Evolutionary conservation across 1,140 invertebrate species (phyloP).

Genomic region (Zophobas atratus): DNA sequence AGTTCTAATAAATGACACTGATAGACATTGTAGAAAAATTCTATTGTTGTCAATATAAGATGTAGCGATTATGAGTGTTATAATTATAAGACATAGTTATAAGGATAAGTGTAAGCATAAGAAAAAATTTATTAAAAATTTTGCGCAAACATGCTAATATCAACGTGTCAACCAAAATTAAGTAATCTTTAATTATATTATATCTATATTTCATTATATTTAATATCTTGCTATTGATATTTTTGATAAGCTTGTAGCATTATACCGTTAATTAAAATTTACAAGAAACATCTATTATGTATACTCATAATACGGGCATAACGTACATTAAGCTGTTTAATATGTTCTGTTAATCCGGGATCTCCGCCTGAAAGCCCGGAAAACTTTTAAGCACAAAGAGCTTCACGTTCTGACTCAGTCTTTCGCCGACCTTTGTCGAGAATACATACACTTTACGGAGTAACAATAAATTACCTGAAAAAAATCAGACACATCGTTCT

Average conservation of each 20-base stretch:
- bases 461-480: background rate
- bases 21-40: too few species aligned
- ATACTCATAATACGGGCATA: conserved; percentile 4
- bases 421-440: conserved; percentile 43
- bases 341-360: conserved; percentile 25
- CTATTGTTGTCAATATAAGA: too few species aligned
- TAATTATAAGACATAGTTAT: too few species aligned
- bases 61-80: too few species aligned
- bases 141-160: too few species aligned
- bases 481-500: background rate
- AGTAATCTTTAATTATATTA: too few species aligned
- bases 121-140: too few species aligned
- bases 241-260: background rate
- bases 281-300: background rate
- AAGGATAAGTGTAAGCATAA: too few species aligned
- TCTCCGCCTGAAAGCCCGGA: conserved; percentile 40
- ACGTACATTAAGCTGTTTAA: conserved; percentile 8
- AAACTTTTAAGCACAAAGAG: conserved; percentile 41
- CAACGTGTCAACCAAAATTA: too few species aligned
- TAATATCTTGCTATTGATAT: too few species aligned
- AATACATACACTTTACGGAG: background rate
- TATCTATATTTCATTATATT: too few species aligned
- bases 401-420: conserved; percentile 36
- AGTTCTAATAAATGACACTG: too few species aligned
- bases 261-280: conserved; percentile 1